A percentile compares a stretch with the other conserved stretches of the same genome.
phyloP scores from a whole-genome alignment of 30 jellyfish, hydroid and myxozoan genomes.

The Pelagia noctiluca region DNA sequence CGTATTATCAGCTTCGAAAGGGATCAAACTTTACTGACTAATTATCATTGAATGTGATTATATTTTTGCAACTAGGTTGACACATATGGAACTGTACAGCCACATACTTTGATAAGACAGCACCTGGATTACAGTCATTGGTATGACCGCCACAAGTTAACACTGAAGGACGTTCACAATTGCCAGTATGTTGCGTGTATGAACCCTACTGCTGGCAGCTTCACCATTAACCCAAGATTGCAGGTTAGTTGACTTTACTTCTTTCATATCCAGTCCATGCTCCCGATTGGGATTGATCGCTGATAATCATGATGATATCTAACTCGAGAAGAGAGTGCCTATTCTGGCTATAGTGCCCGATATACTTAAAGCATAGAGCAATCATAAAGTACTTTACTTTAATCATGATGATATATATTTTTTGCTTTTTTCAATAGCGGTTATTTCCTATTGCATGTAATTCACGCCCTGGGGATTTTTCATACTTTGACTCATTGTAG shows the following conservation, averaged over 20 bases:
- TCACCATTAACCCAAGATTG: conserved; percentile 93
- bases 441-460: too few species aligned
- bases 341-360: too few species aligned
- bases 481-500: too few species aligned
- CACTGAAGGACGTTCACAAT: conserved; percentile 94
- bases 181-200: conserved; percentile 98
- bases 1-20: too few species aligned
- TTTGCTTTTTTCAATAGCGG: too few species aligned
- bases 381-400: background rate
- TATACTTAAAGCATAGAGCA: too few species aligned
- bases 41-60: too few species aligned
- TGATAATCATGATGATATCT: background rate
- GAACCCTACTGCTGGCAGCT: conserved; percentile 99
- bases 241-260: conserved; percentile 64
- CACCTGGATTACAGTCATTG: conserved; percentile 97
- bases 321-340: too few species aligned
- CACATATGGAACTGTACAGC: conserved; percentile 99
- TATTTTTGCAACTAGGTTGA: too few species aligned
- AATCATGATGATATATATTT: too few species aligned
- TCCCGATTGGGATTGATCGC: background rate
- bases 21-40: too few species aligned
- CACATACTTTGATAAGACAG: conserved; percentile 96
- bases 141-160: conserved; percentile 93
- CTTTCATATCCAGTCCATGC: background rate
- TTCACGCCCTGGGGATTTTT: too few species aligned